Evolutionary conservation across 2,113 vertebrate genomes (phyloP).

Genomic region (Xiphias gladius): DNA sequence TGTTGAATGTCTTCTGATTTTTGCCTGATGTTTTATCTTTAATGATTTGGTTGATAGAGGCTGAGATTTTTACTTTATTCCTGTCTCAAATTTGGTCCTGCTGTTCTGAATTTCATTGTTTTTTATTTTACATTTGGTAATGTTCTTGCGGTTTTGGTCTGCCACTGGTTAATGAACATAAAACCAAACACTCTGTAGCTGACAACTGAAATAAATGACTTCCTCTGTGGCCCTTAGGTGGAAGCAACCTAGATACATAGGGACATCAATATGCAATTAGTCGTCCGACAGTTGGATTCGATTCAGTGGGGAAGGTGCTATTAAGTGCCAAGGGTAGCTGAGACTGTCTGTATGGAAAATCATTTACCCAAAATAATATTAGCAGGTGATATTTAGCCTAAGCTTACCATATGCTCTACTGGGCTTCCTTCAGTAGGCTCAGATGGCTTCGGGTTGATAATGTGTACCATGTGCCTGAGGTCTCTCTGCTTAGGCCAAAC

Average conservation of each 20-base stretch:
- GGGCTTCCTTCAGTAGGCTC: background rate
- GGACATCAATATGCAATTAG: constrained; percentile 50
- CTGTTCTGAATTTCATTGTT: background rate
- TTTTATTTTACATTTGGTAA: background rate
- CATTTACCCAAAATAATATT: constrained; percentile 37
- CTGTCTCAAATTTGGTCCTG: background rate
- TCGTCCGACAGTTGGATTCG: constrained; percentile 34
- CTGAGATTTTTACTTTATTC: background rate
- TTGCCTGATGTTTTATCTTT: constrained; percentile 6
- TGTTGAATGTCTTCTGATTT: background rate
- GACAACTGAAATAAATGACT: constrained; percentile 29
- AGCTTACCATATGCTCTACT: background rate
- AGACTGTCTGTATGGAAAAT: constrained; percentile 21
- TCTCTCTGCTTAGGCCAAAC: constrained; percentile 5
- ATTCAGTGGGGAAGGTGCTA: constrained; percentile 1
- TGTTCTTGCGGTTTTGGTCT: constrained; percentile 9
- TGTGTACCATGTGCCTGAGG: background rate
- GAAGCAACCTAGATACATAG: constrained; percentile 27
- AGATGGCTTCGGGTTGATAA: background rate
- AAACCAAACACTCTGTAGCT: constrained; percentile 36
- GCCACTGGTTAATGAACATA: constrained; percentile 10
- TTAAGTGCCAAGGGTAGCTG: constrained; percentile 13
- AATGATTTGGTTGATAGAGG: background rate
- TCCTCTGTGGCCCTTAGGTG: constrained; percentile 27
- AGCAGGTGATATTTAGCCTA: constrained; percentile 3